Evolutionary conservation across 2,888 invertebrate species (phyloP), one percentile per base, ranked within the genome.

Genomic region (Tetranychus truncatus): DNA sequence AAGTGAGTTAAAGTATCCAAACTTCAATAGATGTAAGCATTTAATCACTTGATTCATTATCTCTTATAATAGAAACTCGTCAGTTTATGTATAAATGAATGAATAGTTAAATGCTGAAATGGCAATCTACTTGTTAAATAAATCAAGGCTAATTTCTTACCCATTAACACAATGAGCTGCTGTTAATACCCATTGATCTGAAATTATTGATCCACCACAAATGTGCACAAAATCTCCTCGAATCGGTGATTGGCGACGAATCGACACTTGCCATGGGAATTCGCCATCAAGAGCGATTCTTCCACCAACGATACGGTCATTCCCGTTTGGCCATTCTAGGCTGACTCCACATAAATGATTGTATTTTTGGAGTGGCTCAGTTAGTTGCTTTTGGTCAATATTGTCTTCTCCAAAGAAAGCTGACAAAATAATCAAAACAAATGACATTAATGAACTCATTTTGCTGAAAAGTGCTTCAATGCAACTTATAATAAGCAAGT

Each of bases 101-200:
- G 55, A 15, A 55, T 2, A 55, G 9, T 55, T 15, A 55, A 46
- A 55, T 15, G 55, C 11, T 55, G 55, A 55, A n/a, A 69, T 24
- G 34, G n/a, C 34, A 24, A 69, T 20, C n/a, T 69, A 18, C 9
- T 69, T 55, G 55, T 55, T 15, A 6, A 55, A 18, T 9, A n/a
- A 69, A 8, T 11, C 9, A 69, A 69, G 69, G n/a, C 2, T 18
- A 24, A 34, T n/a, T 18, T 18, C 9, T 20, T 74, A 72, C 77
- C 69, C 73, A n/a, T 76, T 73, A 24, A 78, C 74, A 76, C 78
- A 78, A 74, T 78, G 78, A 15, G 78, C 78, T 15, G 78, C 78
- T 1, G 78, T 77, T 21, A 78, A 45, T 21, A 78, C 76, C 74
- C 75, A 76, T 46, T 75, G 46, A 45, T 76, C 73, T 45, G 55